These are phyloP conservation scores for Lamellibrachia satsuma DNA, from an alignment of 2,888 invertebrate genomes.

Conservation along the genomic window DNA sequence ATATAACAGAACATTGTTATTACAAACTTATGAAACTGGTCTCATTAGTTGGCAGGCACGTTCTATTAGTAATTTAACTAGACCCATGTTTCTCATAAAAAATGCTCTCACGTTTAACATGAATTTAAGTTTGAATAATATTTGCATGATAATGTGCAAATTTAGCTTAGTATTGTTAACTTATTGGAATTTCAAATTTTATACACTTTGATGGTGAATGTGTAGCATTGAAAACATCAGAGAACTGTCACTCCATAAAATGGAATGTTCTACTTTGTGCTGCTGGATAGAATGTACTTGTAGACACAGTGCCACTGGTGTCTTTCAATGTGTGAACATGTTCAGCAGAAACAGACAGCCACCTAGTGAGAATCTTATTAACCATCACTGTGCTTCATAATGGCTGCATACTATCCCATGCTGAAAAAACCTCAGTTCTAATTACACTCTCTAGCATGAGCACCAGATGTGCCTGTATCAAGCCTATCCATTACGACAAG, in stretches of 20 bases:
- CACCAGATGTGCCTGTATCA: neutral
- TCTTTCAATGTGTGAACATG: neutral
- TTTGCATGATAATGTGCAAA: too few species aligned
- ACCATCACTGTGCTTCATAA: neutral
- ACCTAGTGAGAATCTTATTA: neutral
- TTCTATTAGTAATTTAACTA: too few species aligned
- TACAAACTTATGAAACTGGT: too few species aligned
- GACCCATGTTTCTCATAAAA: too few species aligned
- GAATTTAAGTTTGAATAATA: too few species aligned
- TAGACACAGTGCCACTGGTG: neutral
- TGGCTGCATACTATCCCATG: neutral
- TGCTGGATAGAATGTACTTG: neutral
- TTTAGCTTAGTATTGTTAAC: too few species aligned
- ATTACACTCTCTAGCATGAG: neutral
- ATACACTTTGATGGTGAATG: neutral
- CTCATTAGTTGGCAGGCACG: too few species aligned
- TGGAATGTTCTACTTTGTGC: neutral
- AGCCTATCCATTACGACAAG: neutral
- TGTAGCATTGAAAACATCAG: neutral
- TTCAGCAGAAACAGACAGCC: neutral
- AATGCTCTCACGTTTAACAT: too few species aligned
- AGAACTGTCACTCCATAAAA: neutral
- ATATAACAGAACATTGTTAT: too few species aligned
- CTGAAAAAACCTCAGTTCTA: neutral
- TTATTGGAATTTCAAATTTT: neutral